Percentiles rank a stretch among this genome's conserved stretches.
Evolutionary conservation across 2,888 invertebrate species (phyloP).

Genomic region (Steinernema carpocapsae): DNA sequence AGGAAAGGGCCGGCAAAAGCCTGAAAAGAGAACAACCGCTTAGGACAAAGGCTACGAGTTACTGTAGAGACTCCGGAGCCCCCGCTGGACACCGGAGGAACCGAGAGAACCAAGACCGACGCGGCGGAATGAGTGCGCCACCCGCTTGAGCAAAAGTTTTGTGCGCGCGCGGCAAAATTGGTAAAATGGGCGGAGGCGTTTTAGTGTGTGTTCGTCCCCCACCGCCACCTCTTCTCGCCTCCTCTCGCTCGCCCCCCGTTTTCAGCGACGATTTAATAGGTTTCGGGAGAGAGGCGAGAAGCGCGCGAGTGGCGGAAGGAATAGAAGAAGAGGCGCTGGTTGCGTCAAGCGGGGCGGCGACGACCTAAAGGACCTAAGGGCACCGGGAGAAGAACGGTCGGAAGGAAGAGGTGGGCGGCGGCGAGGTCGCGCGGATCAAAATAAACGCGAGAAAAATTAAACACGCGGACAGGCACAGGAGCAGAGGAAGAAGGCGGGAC

Average conservation of each 20-base stretch:
- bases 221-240: too few species aligned
- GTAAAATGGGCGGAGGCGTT: not conserved
- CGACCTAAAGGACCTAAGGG: constrained; percentile 12
- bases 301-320: not conserved
- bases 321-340: not conserved
- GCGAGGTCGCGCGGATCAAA: constrained; percentile 25
- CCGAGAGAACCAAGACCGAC: too few species aligned
- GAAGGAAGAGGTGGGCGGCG: not conserved
- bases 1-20: not conserved
- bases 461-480: too few species aligned
- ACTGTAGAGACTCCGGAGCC: not conserved
- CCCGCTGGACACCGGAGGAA: not conserved
- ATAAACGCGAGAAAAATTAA: constrained; percentile 30
- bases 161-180: not conserved
- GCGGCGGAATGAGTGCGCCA: too few species aligned
- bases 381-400: not conserved
- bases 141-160: constrained; percentile 11
- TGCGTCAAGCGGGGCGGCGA: not conserved
- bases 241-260: not conserved
- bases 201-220: too few species aligned
- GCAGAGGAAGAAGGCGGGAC: too few species aligned
- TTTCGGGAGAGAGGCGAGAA: not conserved
- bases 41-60: not conserved
- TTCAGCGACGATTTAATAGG: constrained; percentile 16
- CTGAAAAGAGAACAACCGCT: not conserved